Base-by-base conservation (phyloP, 1,140 invertebrate genomes). In the Leptopilina clavipes region DNA sequence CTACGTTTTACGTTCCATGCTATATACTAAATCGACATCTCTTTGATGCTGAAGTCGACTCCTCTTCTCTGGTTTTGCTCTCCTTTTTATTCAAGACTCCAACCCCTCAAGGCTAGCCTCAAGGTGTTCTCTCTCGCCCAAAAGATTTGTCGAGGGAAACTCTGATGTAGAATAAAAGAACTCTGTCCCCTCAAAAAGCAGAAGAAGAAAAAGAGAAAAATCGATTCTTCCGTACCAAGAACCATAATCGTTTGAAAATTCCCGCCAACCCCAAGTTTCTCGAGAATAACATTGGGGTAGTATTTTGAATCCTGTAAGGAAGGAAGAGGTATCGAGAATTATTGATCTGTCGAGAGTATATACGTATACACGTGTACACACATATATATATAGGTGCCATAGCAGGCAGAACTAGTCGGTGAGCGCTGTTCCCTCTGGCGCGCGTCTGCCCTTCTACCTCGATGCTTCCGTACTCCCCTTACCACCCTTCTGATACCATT, bases 341-440 rank as follows among this genome's bases (percentile, higher is more conserved):
- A 87, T 87, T 87, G 86, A 87, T 87, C 87, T 85, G 81, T 73
- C 80, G 70, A 31, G 37, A 48, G 73, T 54, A 56, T 48, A 54
- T 56, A 71, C 54, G 70, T 78, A 45, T 54, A 52, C 31, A 77
- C 71, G 72, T 73, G n/a, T 73, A 71, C 45, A 71, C 70, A 75
- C 75, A 83, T 76, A 79, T 59, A 71, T 76, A 83, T 76, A 79
- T 59, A 71, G 22, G 43, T 37, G 71, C 59, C 77, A 77, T 70
- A 76, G 79, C 78, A 80, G 80, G 74, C 79, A 83, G 81, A 84
- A 82, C 86, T 85, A 84, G 85, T 82, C 80, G 78, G 76, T 77
- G 77, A 81, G 74, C 81, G 86, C 86, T 81, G 83, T 87, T 88
- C 86, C 83, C 85, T 86, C 83, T 83, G 84, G 86, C 87, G 87